Evolutionary conservation across 2,113 vertebrate species (phyloP).

Genomic region (Aphyosemion australe): DNA sequence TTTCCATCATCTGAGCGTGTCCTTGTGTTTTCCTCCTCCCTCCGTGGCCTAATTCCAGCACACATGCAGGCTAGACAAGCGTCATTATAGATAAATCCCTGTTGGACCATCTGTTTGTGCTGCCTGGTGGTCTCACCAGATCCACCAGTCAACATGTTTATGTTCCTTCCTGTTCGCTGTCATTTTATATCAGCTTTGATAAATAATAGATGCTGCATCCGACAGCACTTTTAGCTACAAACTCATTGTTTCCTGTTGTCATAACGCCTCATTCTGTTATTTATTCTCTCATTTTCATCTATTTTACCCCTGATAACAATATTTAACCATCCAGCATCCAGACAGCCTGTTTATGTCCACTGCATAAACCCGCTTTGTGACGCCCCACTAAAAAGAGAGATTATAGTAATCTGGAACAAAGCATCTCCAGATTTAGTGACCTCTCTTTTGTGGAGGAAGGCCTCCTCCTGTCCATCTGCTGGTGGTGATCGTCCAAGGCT

Average conservation of each 20-base stretch:
- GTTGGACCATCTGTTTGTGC: conserved; percentile 69
- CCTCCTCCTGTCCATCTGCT: conserved; percentile 34
- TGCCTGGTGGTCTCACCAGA: conserved; percentile 36
- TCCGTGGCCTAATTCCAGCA: conserved; percentile 61
- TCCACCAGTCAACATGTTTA: conserved; percentile 47
- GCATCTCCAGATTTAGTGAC: conserved; percentile 49
- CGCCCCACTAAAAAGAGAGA: conserved; percentile 38
- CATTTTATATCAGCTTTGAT: neutral
- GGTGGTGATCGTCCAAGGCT: conserved; percentile 14
- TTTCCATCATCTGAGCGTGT: too few species aligned
- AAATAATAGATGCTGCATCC: too few species aligned
- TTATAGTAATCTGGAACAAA: conserved; percentile 69
- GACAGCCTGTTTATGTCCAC: conserved; percentile 37
- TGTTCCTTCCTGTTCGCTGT: neutral
- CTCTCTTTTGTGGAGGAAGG: conserved; percentile 38
- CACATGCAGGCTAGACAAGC: conserved; percentile 5
- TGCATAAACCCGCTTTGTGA: too few species aligned
- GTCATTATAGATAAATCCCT: conserved; percentile 55
- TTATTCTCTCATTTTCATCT: too few species aligned
- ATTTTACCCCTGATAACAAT: too few species aligned
- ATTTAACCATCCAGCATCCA: too few species aligned
- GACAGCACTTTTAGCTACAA: too few species aligned
- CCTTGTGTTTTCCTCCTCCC: conserved; percentile 12
- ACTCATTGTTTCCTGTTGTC: too few species aligned
- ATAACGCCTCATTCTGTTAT: too few species aligned